These are phyloP conservation scores for Picathartes gymnocephalus DNA, from an alignment of 2,113 vertebrate species.

Conservation along the genomic window DNA sequence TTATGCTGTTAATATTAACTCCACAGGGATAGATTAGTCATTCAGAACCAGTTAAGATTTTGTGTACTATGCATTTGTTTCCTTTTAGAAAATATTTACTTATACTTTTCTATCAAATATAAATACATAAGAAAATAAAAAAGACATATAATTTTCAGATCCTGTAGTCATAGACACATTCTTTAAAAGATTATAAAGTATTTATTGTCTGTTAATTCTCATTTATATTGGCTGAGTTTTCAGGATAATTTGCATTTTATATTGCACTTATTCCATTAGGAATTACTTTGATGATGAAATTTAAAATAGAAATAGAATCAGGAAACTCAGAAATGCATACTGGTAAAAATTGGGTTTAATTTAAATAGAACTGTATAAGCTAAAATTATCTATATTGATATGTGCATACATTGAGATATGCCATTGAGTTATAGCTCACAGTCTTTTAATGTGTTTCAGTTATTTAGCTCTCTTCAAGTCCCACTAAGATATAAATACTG, in stretches of 20 bases:
- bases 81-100: background rate
- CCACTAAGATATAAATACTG: background rate
- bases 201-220: background rate
- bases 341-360: background rate
- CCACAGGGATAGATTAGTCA: background rate
- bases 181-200: background rate
- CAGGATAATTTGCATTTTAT: background rate
- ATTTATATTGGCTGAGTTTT: background rate
- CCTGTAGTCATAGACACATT: background rate
- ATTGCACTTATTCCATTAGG: background rate
- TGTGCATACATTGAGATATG: background rate
- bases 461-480: background rate
- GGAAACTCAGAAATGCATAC: background rate
- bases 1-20: background rate
- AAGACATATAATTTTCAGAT: background rate
- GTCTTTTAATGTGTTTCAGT: background rate
- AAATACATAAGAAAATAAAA: background rate
- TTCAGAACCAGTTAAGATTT: background rate
- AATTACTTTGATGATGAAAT: constrained; percentile 26
- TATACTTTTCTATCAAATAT: background rate
- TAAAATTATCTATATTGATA: constrained; percentile 14
- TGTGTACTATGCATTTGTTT: background rate
- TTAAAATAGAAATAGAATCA: constrained; percentile 39
- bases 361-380: background rate
- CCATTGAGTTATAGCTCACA: background rate